phyloP scores from a whole-genome alignment of 1,140 invertebrate species.

The Ylistrum balloti region DNA sequence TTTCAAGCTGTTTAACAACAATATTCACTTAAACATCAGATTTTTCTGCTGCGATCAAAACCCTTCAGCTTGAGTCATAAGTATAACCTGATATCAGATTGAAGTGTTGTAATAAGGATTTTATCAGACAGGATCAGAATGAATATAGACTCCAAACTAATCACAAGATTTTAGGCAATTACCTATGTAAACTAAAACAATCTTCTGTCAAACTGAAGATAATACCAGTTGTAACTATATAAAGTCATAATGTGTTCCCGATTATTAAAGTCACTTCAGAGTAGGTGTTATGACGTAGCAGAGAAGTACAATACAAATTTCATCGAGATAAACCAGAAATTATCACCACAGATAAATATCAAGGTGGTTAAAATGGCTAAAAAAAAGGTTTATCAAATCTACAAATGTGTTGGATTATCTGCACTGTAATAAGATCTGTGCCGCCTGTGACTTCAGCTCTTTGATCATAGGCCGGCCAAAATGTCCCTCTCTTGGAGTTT shows the following conservation, averaged over 20 bases:
- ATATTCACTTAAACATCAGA: no score
- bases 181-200: not conserved
- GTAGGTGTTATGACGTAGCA: not conserved
- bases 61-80: no score
- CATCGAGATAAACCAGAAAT: slow-evolving; percentile 12
- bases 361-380: not conserved
- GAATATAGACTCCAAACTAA: not conserved
- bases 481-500: not conserved
- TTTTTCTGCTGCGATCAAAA: no score
- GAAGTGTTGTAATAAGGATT: not conserved
- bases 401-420: not conserved
- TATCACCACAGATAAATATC: not conserved
- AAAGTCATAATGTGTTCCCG: not conserved
- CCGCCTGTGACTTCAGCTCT: not conserved
- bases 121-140: not conserved
- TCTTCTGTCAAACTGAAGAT: not conserved
- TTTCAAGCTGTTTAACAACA: no score
- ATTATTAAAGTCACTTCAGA: not conserved
- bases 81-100: not conserved
- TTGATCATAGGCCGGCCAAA: not conserved
- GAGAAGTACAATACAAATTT: not conserved
- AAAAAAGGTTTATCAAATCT: slow-evolving; percentile 2
- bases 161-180: not conserved
- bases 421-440: not conserved
- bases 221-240: not conserved